These are phyloP conservation scores for Invenusta paracnida DNA, from an alignment of 2,888 invertebrate species.

Conservation along the genomic window DNA sequence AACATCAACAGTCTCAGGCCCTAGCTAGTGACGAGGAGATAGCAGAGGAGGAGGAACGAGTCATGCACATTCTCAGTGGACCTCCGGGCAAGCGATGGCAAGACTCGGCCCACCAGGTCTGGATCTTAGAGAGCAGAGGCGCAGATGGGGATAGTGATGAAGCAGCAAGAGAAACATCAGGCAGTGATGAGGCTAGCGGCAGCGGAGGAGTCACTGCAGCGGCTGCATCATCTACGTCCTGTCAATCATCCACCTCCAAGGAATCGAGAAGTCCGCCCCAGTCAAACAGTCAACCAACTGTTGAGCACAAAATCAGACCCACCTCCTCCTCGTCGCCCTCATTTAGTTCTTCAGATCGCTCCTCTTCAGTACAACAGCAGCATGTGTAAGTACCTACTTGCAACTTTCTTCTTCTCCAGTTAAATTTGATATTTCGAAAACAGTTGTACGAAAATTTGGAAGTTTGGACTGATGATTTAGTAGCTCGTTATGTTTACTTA, in stretches of 20 bases:
- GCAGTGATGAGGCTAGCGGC: neutral
- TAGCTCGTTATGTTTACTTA: no score
- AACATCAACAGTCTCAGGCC: no score
- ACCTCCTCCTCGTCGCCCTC: neutral
- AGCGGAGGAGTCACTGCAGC: neutral
- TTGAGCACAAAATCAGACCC: neutral
- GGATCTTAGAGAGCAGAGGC: neutral
- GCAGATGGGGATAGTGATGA: neutral
- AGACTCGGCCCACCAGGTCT: neutral
- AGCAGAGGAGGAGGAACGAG: conserved; percentile 16
- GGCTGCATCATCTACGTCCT: neutral
- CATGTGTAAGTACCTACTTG: no score
- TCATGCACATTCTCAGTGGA: neutral
- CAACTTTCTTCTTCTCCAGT: no score
- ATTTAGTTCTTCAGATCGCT: neutral
- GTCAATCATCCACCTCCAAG: neutral
- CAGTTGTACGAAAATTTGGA: no score
- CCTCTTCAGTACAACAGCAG: no score
- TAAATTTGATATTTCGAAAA: no score
- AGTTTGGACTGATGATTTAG: no score
- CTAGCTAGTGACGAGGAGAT: conserved; percentile 6
- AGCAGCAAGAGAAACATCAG: no score
- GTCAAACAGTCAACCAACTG: neutral
- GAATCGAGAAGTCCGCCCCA: neutral
- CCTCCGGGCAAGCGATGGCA: conserved; percentile 8